Conservation (phyloP, 2,113 vertebrate species). For the Hypanus sabinus region DNA sequence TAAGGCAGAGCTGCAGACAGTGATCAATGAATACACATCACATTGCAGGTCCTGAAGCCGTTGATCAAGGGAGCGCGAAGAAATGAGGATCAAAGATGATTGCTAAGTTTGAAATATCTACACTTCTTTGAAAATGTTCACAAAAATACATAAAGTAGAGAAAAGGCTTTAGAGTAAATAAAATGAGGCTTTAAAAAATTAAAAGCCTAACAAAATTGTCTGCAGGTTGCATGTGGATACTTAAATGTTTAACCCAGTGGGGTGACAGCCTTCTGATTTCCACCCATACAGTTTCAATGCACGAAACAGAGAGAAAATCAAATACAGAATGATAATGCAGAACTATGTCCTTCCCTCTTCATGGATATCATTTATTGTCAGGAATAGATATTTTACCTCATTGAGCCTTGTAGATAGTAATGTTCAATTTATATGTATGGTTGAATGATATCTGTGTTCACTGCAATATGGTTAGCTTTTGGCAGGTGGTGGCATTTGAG, state of each 20-base stretch:
- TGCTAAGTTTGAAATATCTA: neutral
- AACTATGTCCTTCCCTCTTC: neutral
- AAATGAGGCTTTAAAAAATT: neutral
- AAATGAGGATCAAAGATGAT: conserved; percentile 7
- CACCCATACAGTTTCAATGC: neutral
- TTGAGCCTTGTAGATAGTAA: neutral
- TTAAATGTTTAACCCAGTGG: neutral
- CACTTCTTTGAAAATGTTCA: conserved; percentile 25
- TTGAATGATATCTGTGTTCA: neutral
- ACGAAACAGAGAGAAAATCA: neutral
- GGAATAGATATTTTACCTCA: neutral
- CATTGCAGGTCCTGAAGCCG: neutral
- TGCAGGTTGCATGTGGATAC: neutral
- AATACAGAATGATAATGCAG: neutral
- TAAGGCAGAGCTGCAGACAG: neutral
- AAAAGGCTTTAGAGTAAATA: neutral
- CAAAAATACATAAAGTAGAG: conserved; percentile 18
- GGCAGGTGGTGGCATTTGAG: neutral
- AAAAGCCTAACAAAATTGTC: neutral
- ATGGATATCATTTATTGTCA: neutral
- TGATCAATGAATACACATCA: neutral
- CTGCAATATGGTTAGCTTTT: no score
- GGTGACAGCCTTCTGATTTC: neutral
- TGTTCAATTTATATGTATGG: neutral
- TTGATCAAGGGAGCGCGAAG: neutral